These are phyloP conservation scores for Muntiacus reevesi DNA, from an alignment of 2,113 vertebrate genomes.

Conservation along the genomic window DNA sequence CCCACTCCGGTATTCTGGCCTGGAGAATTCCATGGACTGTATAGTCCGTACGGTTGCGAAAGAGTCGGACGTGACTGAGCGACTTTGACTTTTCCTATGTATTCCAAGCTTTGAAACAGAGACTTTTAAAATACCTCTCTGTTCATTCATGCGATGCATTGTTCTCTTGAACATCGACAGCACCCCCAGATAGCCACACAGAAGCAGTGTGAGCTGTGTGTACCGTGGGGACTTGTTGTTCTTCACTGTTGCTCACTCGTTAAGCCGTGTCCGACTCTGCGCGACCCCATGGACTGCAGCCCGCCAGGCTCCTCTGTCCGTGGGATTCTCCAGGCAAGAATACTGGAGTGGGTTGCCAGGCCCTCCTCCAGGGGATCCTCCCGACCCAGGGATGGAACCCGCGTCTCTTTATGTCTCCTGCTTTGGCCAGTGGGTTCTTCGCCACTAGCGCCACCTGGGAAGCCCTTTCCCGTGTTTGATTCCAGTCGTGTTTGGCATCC, in stretches of 20 bases:
- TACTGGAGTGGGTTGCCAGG: background rate
- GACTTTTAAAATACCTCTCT: background rate
- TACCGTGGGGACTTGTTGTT: background rate
- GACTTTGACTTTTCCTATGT: background rate
- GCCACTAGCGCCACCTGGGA: fast-evolving
- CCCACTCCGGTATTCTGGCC: background rate
- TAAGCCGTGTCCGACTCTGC: background rate
- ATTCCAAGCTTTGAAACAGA: background rate
- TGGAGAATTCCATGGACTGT: background rate
- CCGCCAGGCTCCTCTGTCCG: background rate
- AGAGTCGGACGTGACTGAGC: background rate
- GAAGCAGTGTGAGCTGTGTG: background rate
- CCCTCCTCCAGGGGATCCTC: background rate
- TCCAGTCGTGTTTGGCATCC: too few relatives aligned
- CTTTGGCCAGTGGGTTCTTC: background rate
- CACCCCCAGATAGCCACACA: background rate
- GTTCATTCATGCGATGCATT: background rate
- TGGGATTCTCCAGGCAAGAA: background rate
- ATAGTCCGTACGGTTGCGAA: background rate
- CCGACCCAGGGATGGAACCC: background rate
- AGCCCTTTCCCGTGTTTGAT: background rate
- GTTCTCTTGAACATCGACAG: background rate
- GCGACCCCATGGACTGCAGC: too few relatives aligned
- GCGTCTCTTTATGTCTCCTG: background rate
- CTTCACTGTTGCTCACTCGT: fast-evolving